Evolutionary conservation across 2,797 vertebrate species (phyloP).

Genomic region (Chloroceryle amazona): DNA sequence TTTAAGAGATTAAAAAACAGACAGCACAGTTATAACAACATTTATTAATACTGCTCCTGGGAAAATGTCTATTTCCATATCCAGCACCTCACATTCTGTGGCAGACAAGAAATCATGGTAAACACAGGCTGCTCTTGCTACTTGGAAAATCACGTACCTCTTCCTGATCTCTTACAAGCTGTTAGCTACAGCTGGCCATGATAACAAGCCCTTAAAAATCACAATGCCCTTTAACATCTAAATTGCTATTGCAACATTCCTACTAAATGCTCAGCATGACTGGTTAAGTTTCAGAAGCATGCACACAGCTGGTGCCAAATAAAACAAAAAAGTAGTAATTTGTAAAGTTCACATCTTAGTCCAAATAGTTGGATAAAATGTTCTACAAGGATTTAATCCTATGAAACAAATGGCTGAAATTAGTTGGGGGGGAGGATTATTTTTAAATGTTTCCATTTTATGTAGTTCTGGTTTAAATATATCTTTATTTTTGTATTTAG

Average conservation of each 20-base stretch:
- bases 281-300: slow-evolving; percentile 62
- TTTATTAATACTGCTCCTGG: slow-evolving; percentile 9
- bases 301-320: slow-evolving; percentile 47
- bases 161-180: slow-evolving; percentile 62
- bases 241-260: slow-evolving; percentile 63
- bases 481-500: slow-evolving; percentile 23
- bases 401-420: slow-evolving; percentile 46
- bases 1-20: neutral
- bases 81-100: neutral
- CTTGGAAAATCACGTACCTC: slow-evolving; percentile 55
- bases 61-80: slow-evolving; percentile 35
- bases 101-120: neutral
- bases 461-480: slow-evolving; percentile 31
- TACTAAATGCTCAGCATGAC: slow-evolving; percentile 57
- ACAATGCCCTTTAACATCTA: slow-evolving; percentile 56
- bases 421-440: slow-evolving; percentile 10
- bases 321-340: slow-evolving; percentile 30
- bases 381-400: slow-evolving; percentile 48
- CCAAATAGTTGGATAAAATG: slow-evolving; percentile 19
- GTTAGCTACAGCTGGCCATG: slow-evolving; percentile 60
- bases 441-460: slow-evolving; percentile 53
- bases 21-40: neutral
- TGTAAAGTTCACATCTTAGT: slow-evolving; percentile 24
- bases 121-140: slow-evolving; percentile 38
- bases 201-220: slow-evolving; percentile 67